phyloP scores from a whole-genome alignment of 1,140 invertebrate genomes.

The Heliconius himera region DNA sequence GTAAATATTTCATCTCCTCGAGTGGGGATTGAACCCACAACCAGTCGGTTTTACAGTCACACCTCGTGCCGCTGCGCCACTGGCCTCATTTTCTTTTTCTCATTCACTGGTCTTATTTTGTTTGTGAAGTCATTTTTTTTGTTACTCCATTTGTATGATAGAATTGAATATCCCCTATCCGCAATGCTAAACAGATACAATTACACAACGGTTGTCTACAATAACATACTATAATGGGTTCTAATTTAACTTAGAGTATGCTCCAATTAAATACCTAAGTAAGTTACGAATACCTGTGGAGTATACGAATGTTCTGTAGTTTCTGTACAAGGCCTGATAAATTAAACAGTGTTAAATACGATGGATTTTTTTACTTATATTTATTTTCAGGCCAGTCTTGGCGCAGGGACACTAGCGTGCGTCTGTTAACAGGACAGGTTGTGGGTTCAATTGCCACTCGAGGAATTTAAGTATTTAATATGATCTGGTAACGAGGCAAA shows the following conservation, averaged over 20 bases:
- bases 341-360: not conserved
- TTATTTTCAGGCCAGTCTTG: not conserved
- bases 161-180: not conserved
- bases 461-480: no score
- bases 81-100: no score
- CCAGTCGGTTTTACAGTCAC: no score
- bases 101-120: no score
- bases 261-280: conserved; percentile 33
- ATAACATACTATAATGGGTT: conserved; percentile 3
- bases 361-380: not conserved
- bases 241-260: conserved; percentile 18
- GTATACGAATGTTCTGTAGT: not conserved
- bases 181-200: not conserved
- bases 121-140: no score
- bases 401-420: no score
- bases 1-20: no score
- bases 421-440: not conserved
- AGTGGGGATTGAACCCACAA: no score
- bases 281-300: conserved; percentile 10
- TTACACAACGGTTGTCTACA: not conserved
- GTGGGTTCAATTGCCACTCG: not conserved
- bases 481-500: no score
- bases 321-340: not conserved
- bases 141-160: not conserved
- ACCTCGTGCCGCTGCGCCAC: no score